Evolutionary conservation across 92 coral and sea anemone genomes (phyloP), one percentile per base, ranked within the genome.

Genomic region (Porites evermanni): DNA sequence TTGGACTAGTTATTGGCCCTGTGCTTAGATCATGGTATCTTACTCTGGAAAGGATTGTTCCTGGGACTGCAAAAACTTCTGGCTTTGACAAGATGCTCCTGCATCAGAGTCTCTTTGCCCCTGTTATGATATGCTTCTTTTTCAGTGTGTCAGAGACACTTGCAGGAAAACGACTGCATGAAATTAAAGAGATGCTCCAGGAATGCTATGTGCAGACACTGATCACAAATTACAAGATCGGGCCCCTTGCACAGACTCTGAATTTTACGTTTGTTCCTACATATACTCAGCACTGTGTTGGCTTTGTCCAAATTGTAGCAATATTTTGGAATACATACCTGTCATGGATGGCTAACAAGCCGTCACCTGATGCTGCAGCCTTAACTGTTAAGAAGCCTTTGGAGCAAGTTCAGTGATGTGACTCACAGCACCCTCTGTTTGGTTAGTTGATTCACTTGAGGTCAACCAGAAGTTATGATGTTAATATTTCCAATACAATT

Each of bases 231-330:
- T 96, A 96, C 83, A 93, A 93, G 74, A 77, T 96, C 29, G 95
- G 99, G 99, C 99, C 99, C 11, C 85, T 92, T 60, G 97, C 92
- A 11, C 99, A 96, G 77, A 75, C 87, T 12, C 69, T 95, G 0
- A 96, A 93, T 75, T 96, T 96, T 77, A 89, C 88, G 32, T 86
- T 96, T 66, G 80, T 96, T 29, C 99, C 98, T 29, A n/a, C n/a
- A 0, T 21, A 21, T 0, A 86, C 93, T 53, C 94, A 91, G 65
- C 92, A 96, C 65, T 83, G 98, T 12, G 90, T 95, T 26, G 94
- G 85, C 7, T 91, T 93, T 59, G 99, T 93, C 26, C 96, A 96
- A 81, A 69, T 93, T 54, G 93, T 95, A 11, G 99, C 99, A 16
- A 70, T 96, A 58, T 95, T 96, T 75, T 96, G 99, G 99, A 38